Conservation (phyloP, 2,113 vertebrate genomes). For the Ramphastos sulfuratus region DNA sequence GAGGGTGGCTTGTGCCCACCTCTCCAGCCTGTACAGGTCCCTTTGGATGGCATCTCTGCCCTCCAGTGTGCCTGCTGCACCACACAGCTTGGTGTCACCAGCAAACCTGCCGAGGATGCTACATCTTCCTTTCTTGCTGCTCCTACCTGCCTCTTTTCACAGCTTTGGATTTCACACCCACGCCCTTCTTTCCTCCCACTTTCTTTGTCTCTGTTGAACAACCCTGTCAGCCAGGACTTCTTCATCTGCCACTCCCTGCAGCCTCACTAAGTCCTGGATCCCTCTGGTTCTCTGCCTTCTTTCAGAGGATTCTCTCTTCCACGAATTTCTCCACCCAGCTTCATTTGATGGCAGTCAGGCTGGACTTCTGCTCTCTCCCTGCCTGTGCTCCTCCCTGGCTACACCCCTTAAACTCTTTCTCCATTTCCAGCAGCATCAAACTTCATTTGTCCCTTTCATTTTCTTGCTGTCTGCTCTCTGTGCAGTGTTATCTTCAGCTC, state of each 20-base stretch:
- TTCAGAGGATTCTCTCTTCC: background rate
- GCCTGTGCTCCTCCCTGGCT: background rate
- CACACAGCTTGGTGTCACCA: too few species aligned
- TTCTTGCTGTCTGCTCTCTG: background rate
- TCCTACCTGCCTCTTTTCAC: constrained; percentile 26
- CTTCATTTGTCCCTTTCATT: background rate
- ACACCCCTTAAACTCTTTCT: background rate
- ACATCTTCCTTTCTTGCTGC: background rate
- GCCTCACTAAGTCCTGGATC: background rate
- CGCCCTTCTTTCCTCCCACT: constrained; percentile 41
- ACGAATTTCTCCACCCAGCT: background rate
- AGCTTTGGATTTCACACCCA: constrained; percentile 48
- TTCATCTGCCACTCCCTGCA: background rate
- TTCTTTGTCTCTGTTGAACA: constrained; percentile 37
- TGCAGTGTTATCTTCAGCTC: background rate
- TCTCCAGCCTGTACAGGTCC: too few species aligned
- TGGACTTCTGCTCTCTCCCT: background rate
- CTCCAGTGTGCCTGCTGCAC: too few species aligned
- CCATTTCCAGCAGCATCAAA: background rate
- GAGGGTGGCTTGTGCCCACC: too few species aligned
- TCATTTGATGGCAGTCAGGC: background rate
- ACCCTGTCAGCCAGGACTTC: background rate
- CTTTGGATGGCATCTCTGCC: too few species aligned
- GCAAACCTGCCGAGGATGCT: background rate
- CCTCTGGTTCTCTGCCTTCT: background rate